Conservation (phyloP, 2,113 vertebrate species). For the Arvicanthis niloticus region DNA sequence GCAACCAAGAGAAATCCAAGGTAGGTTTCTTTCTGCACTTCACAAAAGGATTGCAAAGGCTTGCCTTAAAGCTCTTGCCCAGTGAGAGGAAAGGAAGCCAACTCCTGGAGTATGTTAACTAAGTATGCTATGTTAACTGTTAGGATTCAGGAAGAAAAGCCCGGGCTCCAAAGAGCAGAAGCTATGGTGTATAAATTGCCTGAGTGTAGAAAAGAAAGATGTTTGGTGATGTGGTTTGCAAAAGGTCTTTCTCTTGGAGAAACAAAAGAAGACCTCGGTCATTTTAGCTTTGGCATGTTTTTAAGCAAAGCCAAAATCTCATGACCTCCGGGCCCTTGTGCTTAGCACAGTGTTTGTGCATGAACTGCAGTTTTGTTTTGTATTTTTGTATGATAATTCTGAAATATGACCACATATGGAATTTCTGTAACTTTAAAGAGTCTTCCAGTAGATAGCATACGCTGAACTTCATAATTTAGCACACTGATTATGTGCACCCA, state of each 20-base stretch:
- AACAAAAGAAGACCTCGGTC: slow-evolving; percentile 73
- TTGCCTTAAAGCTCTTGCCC: slow-evolving; percentile 73
- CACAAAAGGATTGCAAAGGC: slow-evolving; percentile 62
- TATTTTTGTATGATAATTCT: slow-evolving; percentile 83
- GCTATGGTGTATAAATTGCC: slow-evolving; percentile 80
- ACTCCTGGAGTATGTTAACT: slow-evolving; percentile 78
- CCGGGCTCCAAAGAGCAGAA: slow-evolving; percentile 81
- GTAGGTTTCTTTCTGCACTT: background rate
- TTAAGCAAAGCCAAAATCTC: slow-evolving; percentile 78
- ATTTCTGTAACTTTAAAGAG: slow-evolving; percentile 83
- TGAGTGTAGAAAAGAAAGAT: slow-evolving; percentile 75
- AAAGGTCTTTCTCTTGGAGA: slow-evolving; percentile 67
- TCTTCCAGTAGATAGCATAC: slow-evolving; percentile 76
- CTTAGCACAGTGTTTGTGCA: slow-evolving; percentile 78
- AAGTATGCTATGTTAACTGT: slow-evolving; percentile 70
- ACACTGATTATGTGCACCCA: slow-evolving; percentile 64
- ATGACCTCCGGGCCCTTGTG: slow-evolving; percentile 74
- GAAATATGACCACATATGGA: slow-evolving; percentile 81
- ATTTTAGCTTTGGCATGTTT: slow-evolving; percentile 70
- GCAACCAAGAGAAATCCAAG: background rate
- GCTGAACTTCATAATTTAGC: slow-evolving; percentile 73
- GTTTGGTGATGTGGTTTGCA: slow-evolving; percentile 76
- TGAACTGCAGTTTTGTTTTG: slow-evolving; percentile 84
- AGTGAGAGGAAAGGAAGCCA: slow-evolving; percentile 68
- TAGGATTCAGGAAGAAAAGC: slow-evolving; percentile 84